Conservation (phyloP, 2,797 vertebrate genomes). For the Sebastes goodei region DNA sequence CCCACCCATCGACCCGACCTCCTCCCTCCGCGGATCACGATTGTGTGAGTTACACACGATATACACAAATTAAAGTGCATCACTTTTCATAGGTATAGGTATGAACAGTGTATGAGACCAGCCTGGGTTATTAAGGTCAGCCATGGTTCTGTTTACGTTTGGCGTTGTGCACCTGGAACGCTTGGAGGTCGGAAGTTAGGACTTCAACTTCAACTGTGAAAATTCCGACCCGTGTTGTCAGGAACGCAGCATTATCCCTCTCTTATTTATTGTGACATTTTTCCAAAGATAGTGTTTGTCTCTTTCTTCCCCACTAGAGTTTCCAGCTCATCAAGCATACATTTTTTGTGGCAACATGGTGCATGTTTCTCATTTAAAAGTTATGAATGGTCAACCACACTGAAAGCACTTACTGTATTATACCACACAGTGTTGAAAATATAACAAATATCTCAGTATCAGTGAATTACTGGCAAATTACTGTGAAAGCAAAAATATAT, state of each 20-base stretch:
- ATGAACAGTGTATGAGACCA: no score
- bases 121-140: no score
- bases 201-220: neutral
- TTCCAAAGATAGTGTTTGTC: neutral
- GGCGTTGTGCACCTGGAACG: neutral
- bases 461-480: neutral
- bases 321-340: neutral
- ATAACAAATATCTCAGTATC: neutral
- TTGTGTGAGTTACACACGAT: no score
- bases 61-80: no score
- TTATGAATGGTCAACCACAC: constrained; percentile 15
- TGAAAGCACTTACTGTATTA: neutral
- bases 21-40: no score
- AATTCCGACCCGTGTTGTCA: neutral
- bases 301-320: neutral
- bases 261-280: neutral
- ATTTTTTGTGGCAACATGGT: neutral
- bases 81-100: no score
- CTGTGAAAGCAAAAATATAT: neutral
- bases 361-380: constrained; percentile 27
- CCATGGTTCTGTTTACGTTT: no score
- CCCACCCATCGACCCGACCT: no score
- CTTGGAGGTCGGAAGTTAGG: neutral
- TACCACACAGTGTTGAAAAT: neutral
- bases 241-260: neutral